A percentile compares a stretch with the other conserved stretches of the same genome.
These are phyloP conservation scores for Homarus gammarus DNA, from an alignment of 2,888 invertebrate genomes.

Conservation along the genomic window DNA sequence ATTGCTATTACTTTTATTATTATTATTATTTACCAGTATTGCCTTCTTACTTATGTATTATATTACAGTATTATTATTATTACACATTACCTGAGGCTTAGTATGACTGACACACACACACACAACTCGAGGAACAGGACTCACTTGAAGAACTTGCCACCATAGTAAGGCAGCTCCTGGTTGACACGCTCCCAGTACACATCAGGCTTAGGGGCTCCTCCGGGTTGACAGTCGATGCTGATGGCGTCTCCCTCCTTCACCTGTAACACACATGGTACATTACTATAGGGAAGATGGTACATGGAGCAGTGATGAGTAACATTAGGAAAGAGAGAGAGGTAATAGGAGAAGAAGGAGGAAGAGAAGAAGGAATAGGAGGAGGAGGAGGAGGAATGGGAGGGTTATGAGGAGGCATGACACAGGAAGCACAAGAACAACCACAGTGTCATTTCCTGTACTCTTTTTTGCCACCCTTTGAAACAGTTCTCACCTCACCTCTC, in stretches of 20 bases:
- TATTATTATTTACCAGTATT: not conserved
- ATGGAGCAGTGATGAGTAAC: not conserved
- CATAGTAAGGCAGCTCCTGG: slow-evolving; percentile 67
- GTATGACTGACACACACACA: not conserved
- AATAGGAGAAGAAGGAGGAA: not conserved
- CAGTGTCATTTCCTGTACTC: no score
- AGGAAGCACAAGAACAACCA: no score
- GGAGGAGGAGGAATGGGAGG: not conserved
- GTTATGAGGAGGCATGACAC: not conserved
- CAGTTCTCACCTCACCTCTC: no score
- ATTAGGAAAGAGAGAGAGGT: no score
- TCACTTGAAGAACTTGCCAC: slow-evolving; percentile 71
- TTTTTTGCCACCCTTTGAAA: no score
- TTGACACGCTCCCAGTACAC: slow-evolving; percentile 73
- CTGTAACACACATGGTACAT: slow-evolving; percentile 1
- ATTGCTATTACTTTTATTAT: no score
- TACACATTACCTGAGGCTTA: no score
- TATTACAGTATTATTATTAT: no score
- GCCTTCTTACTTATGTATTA: not conserved
- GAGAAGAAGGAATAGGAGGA: not conserved
- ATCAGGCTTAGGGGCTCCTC: slow-evolving; percentile 64
- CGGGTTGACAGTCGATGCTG: slow-evolving; percentile 74
- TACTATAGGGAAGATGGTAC: not conserved
- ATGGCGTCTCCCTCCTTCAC: slow-evolving; percentile 71
- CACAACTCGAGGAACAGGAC: not conserved